Percentiles rank a stretch among this genome's conserved stretches.
Evolutionary conservation across 2,888 invertebrate species (phyloP).

Genomic region (Cryptocephalus moraei): DNA sequence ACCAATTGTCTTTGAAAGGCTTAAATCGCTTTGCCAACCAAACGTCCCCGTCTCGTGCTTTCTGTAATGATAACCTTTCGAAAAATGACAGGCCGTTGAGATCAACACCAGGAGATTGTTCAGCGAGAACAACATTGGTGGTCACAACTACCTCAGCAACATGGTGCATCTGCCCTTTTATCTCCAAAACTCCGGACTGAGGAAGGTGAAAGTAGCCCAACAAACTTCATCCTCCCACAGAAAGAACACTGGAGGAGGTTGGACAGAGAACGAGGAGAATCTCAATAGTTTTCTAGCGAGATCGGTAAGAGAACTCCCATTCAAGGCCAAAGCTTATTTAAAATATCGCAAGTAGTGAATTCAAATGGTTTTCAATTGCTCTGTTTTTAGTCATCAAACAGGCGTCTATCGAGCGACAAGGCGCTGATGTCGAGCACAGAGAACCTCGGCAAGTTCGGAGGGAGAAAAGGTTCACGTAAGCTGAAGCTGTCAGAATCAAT

Average conservation of each 20-base stretch:
- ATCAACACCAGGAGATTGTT: slow-evolving; percentile 78
- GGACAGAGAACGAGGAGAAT: slow-evolving; percentile 48
- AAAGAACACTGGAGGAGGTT: slow-evolving; percentile 29
- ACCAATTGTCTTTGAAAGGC: too few species aligned
- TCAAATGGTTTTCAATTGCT: not conserved
- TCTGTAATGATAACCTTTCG: too few species aligned
- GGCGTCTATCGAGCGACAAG: slow-evolving; percentile 69
- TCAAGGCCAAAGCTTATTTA: too few species aligned
- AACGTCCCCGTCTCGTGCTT: too few species aligned
- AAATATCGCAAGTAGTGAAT: not conserved
- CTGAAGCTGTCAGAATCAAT: slow-evolving; percentile 78
- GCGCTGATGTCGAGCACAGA: slow-evolving; percentile 78
- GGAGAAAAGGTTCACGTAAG: slow-evolving; percentile 56
- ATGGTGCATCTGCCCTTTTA: slow-evolving; percentile 97
- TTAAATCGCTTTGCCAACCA: too few species aligned
- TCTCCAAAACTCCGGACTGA: slow-evolving; percentile 89
- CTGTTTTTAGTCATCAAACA: slow-evolving; percentile 50
- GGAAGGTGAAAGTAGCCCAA: slow-evolving; percentile 80
- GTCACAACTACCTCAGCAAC: slow-evolving; percentile 88
- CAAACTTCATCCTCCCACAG: slow-evolving; percentile 57
- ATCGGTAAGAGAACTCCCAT: slow-evolving; percentile 35
- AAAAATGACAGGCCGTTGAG: slow-evolving; percentile 63
- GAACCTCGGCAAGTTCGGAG: slow-evolving; percentile 46
- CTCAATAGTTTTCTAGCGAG: slow-evolving; percentile 40
- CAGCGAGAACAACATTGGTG: slow-evolving; percentile 87